Evolutionary conservation across 2,113 vertebrate genomes (phyloP).

Genomic region (Triplophysa rosa): DNA sequence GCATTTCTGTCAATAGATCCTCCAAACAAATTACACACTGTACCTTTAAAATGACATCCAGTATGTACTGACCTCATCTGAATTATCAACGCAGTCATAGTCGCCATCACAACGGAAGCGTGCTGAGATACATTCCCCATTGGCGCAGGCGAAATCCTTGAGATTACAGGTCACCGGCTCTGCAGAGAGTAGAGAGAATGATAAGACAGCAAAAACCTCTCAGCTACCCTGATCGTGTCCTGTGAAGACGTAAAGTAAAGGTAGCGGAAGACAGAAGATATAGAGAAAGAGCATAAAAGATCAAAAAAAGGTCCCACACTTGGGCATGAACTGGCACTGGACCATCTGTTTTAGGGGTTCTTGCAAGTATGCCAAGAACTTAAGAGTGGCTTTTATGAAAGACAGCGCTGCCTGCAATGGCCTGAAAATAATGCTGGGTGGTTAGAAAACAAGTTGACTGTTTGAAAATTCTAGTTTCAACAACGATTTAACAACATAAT

Average conservation of each 20-base stretch:
- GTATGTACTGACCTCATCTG: conserved; percentile 85
- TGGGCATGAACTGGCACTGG: conserved; percentile 32
- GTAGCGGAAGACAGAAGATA: neutral
- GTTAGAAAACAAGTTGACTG: neutral
- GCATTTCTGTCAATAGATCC: too few relatives aligned
- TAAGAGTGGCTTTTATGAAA: conserved; percentile 27
- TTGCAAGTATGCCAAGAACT: conserved; percentile 28
- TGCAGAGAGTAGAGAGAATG: conserved; percentile 60
- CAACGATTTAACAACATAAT: conserved; percentile 9
- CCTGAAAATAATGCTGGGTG: conserved; percentile 14
- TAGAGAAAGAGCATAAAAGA: conserved; percentile 3
- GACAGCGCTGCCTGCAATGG: conserved; percentile 17
- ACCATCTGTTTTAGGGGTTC: conserved; percentile 45
- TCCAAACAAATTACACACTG: too few relatives aligned
- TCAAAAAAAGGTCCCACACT: neutral
- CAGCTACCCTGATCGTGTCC: neutral
- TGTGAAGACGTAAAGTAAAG: neutral
- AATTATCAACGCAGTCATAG: conserved; percentile 94
- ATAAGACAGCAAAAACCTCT: conserved; percentile 16
- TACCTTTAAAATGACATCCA: neutral
- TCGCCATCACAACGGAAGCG: conserved; percentile 96
- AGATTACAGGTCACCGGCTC: conserved; percentile 92
- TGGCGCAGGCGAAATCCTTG: conserved; percentile 93
- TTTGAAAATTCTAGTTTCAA: conserved; percentile 2
- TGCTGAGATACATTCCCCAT: conserved; percentile 92